These are phyloP conservation scores for Agrotis puta DNA, from an alignment of 2,888 invertebrate species.

Conservation along the genomic window DNA sequence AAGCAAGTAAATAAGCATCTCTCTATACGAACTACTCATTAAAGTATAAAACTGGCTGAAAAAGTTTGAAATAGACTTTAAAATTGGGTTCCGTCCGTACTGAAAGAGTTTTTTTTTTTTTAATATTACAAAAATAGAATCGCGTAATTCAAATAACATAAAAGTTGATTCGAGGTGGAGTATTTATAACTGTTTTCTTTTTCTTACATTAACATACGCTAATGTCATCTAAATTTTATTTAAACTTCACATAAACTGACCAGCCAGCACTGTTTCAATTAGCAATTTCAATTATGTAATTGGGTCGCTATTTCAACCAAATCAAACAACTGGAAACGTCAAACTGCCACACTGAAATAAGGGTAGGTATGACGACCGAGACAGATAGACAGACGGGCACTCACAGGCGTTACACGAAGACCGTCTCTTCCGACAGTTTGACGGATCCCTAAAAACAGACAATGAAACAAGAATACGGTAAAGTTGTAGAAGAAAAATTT, in stretches of 20 bases:
- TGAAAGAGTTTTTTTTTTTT: background rate
- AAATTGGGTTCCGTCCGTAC: background rate
- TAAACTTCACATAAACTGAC: background rate
- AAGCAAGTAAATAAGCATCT: conserved; percentile 31
- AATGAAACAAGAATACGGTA: conserved; percentile 47
- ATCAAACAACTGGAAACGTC: conserved; percentile 23
- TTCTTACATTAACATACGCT: background rate
- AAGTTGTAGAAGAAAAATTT: conserved; percentile 54
- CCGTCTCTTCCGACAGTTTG: background rate
- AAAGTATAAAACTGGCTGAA: conserved; percentile 27
- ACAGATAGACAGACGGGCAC: background rate
- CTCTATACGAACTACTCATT: conserved; percentile 50
- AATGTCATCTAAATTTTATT: background rate
- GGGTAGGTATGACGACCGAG: conserved; percentile 3
- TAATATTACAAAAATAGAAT: background rate
- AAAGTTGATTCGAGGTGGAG: background rate
- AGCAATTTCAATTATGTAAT: conserved; percentile 25
- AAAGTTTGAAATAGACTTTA: conserved; percentile 9
- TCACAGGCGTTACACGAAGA: conserved; percentile 17
- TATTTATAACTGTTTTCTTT: background rate
- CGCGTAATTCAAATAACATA: background rate
- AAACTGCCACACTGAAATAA: conserved; percentile 24
- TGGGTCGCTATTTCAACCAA: conserved; percentile 8
- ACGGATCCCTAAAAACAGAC: conserved; percentile 53
- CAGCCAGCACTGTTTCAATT: background rate